Evolutionary conservation across 2,888 invertebrate species (phyloP), one percentile per base, ranked within the genome.

Genomic region (Gnatocerus cornutus): DNA sequence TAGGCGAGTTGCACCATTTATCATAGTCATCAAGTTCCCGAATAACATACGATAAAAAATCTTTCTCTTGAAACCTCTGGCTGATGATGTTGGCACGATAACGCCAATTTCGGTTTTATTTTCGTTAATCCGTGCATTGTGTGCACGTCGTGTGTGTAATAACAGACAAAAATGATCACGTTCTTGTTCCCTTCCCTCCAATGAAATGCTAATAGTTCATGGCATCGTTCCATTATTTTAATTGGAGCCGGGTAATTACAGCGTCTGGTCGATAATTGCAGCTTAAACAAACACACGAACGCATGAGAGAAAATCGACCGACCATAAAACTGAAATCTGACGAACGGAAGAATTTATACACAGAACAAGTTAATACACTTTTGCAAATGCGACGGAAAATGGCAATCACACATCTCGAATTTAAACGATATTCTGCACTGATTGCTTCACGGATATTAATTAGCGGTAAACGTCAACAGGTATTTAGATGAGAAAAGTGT

Each of bases 221-320:
- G 85, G 84, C 85, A 84, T 80, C 81, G 80, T 76, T 79, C 84
- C 84, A 86, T 86, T 86, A 86, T 85, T 85, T 85, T 85, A 86
- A 86, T 86, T 85, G 85, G 84, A 78, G 77, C 80, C 74, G 74
- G 79, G 81, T 85, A 85, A 85, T 85, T 84, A 83, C 82, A 82
- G 79, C 79, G 84, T 84, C 84, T 83, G 84, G 80, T 69, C 73
- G 75, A 76, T 83, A 82, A 82, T 83, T 83, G 81, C 78, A 79
- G 76, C 79, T 81, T 83, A 84, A 84, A 83, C 83, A 84, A 84
- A 84, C 81, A 84, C 82, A 82, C 81, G 80, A 80, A 80, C 77
- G 52, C 77, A 79, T 80, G 81, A 78, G 81, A 77, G 80, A 79
- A 80, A 79, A 76, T 75, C 77, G 78, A 69, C 73, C 73, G 74